Base-by-base conservation (phyloP, 30 jellyfish, hydroid and myxozoan species). In the Pelagia noctiluca region DNA sequence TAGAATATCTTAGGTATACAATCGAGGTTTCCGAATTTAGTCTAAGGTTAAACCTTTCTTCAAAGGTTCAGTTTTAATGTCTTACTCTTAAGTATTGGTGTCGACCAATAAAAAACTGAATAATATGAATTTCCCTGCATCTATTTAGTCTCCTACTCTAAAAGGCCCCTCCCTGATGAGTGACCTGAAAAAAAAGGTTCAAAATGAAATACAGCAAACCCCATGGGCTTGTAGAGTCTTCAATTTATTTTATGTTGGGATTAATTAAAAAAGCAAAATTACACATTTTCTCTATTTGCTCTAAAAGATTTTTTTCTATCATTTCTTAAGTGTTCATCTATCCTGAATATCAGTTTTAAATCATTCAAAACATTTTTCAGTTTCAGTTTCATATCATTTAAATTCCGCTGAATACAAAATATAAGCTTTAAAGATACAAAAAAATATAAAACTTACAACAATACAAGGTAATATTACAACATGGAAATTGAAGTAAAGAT, bases 291-390 rank as follows among this genome's bases (percentile, higher is more conserved):
- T 42, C 57, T 5, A 5, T 42, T 42, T 42, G 57, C 57, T 5
- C 57, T 5, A 42, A 42, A 42, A 42, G 57, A 5, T 5, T 60
- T 60, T n/a, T 60, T 60, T 60, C 21, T 8, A 4, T 60, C 8
- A 26, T 42, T 42, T 42, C 57, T 42, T 42, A 5, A 42, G 57
- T 16, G 57, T 42, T 42, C 57, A 42, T 42, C 57, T 42, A 42
- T 16, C 57, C 57, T 66, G 35, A 66, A 66, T 22, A 22, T 66
- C 26, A 18, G 79, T 66, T 25, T 28, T 66, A n/a, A n/a, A n/a
- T n/a, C n/a, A n/a, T n/a, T n/a, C n/a, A n/a, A n/a, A n/a, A n/a
- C n/a, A n/a, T n/a, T n/a, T n/a, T n/a, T n/a, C n/a, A n/a, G n/a
- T n/a, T n/a, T n/a, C n/a, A n/a, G n/a, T n/a, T n/a, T n/a, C n/a